Conservation (phyloP, 2,888 invertebrate species). For the Geotrupes spiniger region DNA sequence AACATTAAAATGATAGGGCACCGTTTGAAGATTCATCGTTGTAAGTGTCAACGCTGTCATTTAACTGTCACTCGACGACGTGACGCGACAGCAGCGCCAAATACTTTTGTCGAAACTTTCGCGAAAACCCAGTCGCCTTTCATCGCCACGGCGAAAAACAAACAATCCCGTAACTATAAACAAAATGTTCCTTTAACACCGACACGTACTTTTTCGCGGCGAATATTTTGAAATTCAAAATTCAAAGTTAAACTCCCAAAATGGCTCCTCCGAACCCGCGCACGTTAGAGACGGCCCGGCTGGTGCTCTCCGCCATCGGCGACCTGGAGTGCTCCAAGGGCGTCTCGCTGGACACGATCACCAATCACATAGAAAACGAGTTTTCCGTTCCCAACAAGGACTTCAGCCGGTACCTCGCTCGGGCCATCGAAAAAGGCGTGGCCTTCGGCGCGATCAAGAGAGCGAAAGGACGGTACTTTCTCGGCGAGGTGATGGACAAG, state of each 20-base stretch:
- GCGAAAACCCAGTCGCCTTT: no score
- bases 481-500: constrained; percentile 7
- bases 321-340: constrained; percentile 28
- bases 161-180: neutral
- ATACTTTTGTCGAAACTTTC: no score
- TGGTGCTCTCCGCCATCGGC: constrained; percentile 29
- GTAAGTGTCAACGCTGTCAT: no score
- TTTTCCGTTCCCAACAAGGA: constrained; percentile 29
- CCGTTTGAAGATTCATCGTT: no score
- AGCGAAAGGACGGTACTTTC: constrained; percentile 22
- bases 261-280: constrained; percentile 1
- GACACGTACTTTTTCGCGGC: neutral
- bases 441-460: constrained; percentile 32
- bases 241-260: neutral
- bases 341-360: constrained; percentile 30
- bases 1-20: no score
- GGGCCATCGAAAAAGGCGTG: constrained; percentile 30
- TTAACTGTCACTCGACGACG: no score
- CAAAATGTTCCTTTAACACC: neutral
- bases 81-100: no score
- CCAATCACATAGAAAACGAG: constrained; percentile 28
- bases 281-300: constrained; percentile 20
- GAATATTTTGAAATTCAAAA: neutral
- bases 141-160: neutral
- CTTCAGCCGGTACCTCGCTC: constrained; percentile 26